A percentile compares a stretch with the other conserved stretches of the same genome.
Conservation (phyloP, 2,888 invertebrate species). For the Ophion obscuratus region DNA sequence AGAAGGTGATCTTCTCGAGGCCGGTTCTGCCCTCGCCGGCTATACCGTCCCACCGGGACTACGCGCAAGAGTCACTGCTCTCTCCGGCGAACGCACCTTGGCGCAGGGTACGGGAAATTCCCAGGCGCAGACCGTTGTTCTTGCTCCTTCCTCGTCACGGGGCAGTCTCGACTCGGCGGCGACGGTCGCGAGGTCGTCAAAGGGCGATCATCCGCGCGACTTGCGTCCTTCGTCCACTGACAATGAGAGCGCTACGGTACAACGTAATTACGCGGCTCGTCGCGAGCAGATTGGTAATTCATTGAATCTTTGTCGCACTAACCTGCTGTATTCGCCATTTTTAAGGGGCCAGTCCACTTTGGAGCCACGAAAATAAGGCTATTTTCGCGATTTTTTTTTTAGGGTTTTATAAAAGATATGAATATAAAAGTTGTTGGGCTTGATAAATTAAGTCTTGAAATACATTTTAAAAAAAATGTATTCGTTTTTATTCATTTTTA, state of each 20-base stretch:
- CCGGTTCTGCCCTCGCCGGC: conserved; percentile 89
- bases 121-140: conserved; percentile 88
- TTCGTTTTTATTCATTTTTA: too few species aligned
- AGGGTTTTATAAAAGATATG: too few species aligned
- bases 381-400: too few species aligned
- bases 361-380: too few species aligned
- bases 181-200: conserved; percentile 77
- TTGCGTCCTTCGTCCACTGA: conserved; percentile 37
- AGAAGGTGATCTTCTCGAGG: conserved; percentile 87
- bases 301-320: neutral
- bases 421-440: too few species aligned
- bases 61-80: conserved; percentile 88
- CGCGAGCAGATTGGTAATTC: conserved; percentile 54
- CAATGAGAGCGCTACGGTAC: conserved; percentile 20
- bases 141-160: conserved; percentile 68
- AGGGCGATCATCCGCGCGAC: conserved; percentile 69
- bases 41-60: conserved; percentile 89
- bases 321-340: too few species aligned
- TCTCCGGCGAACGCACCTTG: conserved; percentile 85
- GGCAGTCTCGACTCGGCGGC: conserved; percentile 71
- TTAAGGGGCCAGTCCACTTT: too few species aligned
- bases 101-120: conserved; percentile 87
- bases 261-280: conserved; percentile 15
- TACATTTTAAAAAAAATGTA: too few species aligned
- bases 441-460: too few species aligned